Evolutionary conservation across 2,797 vertebrate genomes (phyloP).

Genomic region (Ctenopoma kingsleyae): DNA sequence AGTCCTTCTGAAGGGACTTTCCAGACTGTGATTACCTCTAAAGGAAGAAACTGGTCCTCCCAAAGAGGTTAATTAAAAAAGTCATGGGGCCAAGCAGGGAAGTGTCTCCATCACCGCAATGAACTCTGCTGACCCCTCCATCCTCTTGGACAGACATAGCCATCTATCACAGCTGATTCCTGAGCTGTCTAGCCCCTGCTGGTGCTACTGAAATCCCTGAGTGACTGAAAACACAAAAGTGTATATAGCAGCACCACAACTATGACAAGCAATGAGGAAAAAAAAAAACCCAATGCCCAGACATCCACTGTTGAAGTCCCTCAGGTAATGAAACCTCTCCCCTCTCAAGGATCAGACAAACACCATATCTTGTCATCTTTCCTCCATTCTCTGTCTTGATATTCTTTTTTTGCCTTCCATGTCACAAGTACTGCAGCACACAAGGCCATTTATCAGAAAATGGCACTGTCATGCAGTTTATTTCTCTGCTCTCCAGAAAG

Average conservation of each 20-base stretch:
- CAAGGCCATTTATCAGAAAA: constrained; percentile 51
- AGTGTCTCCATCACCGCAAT: constrained; percentile 68
- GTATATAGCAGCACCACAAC: constrained; percentile 37
- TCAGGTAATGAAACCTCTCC: constrained; percentile 70
- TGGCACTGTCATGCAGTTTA: constrained; percentile 38
- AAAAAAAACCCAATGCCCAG: constrained; percentile 27
- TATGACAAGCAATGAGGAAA: constrained; percentile 58
- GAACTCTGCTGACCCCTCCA: constrained; percentile 59
- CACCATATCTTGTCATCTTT: constrained; percentile 66
- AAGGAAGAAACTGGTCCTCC: constrained; percentile 62
- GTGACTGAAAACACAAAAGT: constrained; percentile 62
- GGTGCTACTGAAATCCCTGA: constrained; percentile 56
- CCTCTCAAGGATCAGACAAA: constrained; percentile 61
- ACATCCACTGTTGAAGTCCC: constrained; percentile 54
- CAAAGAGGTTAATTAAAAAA: constrained; percentile 80
- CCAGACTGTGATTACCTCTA: constrained; percentile 63
- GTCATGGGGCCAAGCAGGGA: constrained; percentile 57
- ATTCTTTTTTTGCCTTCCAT: constrained; percentile 37
- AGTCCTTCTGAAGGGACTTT: constrained; percentile 68
- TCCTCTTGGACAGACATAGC: constrained; percentile 55
- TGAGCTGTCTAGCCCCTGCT: constrained; percentile 32
- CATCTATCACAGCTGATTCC: constrained; percentile 74
- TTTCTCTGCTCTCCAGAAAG: constrained; percentile 33
- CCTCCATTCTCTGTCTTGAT: constrained; percentile 33
- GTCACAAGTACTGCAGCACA: constrained; percentile 48